A percentile compares a stretch with the other conserved stretches of the same genome.
Conservation (phyloP, 1,140 invertebrate genomes). For the Bombyx mori region DNA sequence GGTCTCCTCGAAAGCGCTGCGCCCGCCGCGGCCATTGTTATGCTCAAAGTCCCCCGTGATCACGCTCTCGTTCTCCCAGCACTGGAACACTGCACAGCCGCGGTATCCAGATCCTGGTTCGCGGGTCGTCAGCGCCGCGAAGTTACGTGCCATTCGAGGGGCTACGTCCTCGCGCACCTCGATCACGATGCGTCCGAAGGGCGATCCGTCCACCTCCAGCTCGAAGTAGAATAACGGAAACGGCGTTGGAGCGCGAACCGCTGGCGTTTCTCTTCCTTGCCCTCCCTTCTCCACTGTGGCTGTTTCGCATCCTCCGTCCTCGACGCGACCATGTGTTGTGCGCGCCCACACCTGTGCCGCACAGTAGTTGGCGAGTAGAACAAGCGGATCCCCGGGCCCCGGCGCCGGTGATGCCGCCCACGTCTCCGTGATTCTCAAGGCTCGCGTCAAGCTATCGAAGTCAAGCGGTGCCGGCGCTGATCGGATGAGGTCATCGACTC, state of each 20-base stretch:
- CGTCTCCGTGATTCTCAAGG: slow-evolving; percentile 74
- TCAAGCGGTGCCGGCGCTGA: slow-evolving; percentile 77
- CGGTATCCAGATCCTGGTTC: slow-evolving; percentile 85
- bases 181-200: slow-evolving; percentile 83
- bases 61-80: slow-evolving; percentile 86
- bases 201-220: slow-evolving; percentile 80
- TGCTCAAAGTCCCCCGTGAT: slow-evolving; percentile 86
- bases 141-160: slow-evolving; percentile 93
- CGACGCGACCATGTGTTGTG: no score
- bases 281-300: slow-evolving; percentile 6
- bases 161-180: slow-evolving; percentile 88
- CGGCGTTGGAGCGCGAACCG: slow-evolving; percentile 12
- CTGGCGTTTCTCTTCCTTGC: slow-evolving; percentile 10
- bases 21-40: slow-evolving; percentile 85
- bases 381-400: slow-evolving; percentile 72
- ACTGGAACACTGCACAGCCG: slow-evolving; percentile 85
- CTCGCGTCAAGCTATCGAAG: slow-evolving; percentile 76
- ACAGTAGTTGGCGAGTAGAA: slow-evolving; percentile 82
- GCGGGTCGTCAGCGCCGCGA: slow-evolving; percentile 83
- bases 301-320: slow-evolving; percentile 59
- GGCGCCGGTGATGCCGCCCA: slow-evolving; percentile 69
- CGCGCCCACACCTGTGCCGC: slow-evolving; percentile 80
- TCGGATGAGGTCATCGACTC: slow-evolving; percentile 79
- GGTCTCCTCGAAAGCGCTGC: slow-evolving; percentile 82
- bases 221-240: slow-evolving; percentile 83